Evolutionary conservation across 2,888 invertebrate genomes (phyloP), one percentile per base, ranked within the genome.

Genomic region (Biston stratarius): DNA sequence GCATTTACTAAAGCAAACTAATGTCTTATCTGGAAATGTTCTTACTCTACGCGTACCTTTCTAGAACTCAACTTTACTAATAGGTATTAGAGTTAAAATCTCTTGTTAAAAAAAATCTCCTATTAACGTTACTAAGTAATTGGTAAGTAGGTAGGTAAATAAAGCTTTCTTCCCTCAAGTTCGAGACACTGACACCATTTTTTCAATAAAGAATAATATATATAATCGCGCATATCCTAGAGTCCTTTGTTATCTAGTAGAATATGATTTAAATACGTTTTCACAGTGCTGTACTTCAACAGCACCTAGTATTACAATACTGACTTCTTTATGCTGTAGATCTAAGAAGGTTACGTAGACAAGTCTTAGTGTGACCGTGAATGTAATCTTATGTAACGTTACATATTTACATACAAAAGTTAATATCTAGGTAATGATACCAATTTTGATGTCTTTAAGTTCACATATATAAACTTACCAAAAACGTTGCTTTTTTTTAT

Each of bases 231-330:
- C 1, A 5, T 5, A 24, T 0, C n/a, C 40, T 55, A 40, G 34
- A 44, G 14, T 52, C 38, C 34, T 61, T 57, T 61, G 61, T 47
- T 56, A 40, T 42, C 15, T 12, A 53, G 53, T 40, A 42, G 61
- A 62, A 67, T n/a, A n/a, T n/a, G n/a, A n/a, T 3, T 24, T 24
- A 24, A 24, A 24, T 67, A 55, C 5, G 52, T 56, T 51, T 60
- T 64, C 60, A 68, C 67, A 56, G 63, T 45, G 58, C 38, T 51
- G 45, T 56, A 44, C 15, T 45, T 45, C 58, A 53, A 47, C 49
- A 51, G 52, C 64, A 57, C 61, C 58, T 67, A 51, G n/a, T 14
- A 48, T 62, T 61, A 52, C 66, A 67, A 24, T 10, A 66, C 36
- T 62, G 61, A 59, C 62, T 62, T 62, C 51, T 55, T 62, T 67